phyloP scores from a whole-genome alignment of 2,797 vertebrate genomes.

The Antrozous pallidus region DNA sequence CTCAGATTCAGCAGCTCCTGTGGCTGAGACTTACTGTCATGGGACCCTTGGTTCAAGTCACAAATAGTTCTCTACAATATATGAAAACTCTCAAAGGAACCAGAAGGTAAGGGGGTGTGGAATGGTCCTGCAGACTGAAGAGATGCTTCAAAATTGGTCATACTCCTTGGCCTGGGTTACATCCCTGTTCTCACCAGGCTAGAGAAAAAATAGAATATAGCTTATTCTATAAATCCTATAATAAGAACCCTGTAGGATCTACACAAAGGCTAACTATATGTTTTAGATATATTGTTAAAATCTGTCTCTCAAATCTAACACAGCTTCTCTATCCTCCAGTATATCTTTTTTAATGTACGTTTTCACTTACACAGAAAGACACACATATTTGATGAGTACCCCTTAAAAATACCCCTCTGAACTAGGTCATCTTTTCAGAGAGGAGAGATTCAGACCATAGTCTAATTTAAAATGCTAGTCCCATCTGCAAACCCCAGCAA shows the following conservation, averaged over 20 bases:
- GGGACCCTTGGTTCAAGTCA: not conserved
- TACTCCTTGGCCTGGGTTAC: not conserved
- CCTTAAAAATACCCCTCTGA: not conserved
- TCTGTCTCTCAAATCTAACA: not conserved
- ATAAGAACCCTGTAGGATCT: not conserved
- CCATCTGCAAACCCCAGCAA: constrained; percentile 48
- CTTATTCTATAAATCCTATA: not conserved
- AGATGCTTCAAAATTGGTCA: not conserved
- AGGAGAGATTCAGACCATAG: not conserved
- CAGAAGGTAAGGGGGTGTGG: not conserved
- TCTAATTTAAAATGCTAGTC: constrained; percentile 37
- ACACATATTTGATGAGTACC: constrained; percentile 16
- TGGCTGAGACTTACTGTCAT: not conserved
- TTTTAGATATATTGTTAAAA: not conserved
- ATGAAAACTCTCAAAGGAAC: not conserved
- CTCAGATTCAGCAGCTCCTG: not conserved
- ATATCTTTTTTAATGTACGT: not conserved
- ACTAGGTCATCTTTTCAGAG: constrained; percentile 50
- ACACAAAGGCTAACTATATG: constrained; percentile 3
- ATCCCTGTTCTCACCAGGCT: not conserved
- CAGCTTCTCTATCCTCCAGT: not conserved
- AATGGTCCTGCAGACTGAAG: not conserved
- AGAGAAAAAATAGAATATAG: not conserved
- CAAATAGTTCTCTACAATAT: not conserved
- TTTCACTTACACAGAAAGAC: constrained; percentile 30